Evolutionary conservation across 1,140 invertebrate genomes (phyloP).

Genomic region (Xylocopa sonorina): DNA sequence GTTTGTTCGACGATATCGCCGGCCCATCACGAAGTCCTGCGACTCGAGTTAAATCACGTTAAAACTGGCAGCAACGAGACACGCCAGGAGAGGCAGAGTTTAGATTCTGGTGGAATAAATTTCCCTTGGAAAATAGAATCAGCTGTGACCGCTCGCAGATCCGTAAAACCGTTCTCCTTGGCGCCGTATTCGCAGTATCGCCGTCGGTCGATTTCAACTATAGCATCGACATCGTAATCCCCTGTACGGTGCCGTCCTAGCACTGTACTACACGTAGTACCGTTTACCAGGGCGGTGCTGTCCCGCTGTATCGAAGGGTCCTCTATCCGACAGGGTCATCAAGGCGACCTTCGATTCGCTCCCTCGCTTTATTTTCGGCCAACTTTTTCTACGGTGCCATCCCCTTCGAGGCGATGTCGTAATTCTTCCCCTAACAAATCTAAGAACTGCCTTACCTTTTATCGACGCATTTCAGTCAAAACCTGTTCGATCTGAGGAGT

Average conservation of each 20-base stretch:
- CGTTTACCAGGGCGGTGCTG: not conserved
- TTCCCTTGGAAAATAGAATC: constrained; percentile 36
- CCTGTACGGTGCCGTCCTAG: not conserved
- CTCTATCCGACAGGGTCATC: constrained; percentile 22
- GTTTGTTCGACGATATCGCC: not conserved
- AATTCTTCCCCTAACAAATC: not conserved
- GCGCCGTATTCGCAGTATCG: constrained; percentile 31
- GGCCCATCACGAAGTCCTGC: not conserved
- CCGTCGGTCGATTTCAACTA: constrained; percentile 30
- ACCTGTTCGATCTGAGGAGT: too few species aligned
- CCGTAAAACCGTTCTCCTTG: constrained; percentile 26
- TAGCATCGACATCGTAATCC: constrained; percentile 42
- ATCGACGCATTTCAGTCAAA: not conserved
- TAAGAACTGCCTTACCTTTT: not conserved
- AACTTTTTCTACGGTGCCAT: not conserved
- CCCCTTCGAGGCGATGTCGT: not conserved
- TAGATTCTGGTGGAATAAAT: not conserved
- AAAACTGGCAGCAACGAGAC: not conserved
- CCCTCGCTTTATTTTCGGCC: not conserved
- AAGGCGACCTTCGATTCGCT: not conserved
- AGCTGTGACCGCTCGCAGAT: not conserved
- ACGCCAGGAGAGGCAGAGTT: not conserved
- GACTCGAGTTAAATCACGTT: not conserved
- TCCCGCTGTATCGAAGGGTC: not conserved
- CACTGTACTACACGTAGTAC: not conserved